Base-by-base conservation (phyloP, 2,113 vertebrate genomes). In the Tachysurus vachellii region DNA sequence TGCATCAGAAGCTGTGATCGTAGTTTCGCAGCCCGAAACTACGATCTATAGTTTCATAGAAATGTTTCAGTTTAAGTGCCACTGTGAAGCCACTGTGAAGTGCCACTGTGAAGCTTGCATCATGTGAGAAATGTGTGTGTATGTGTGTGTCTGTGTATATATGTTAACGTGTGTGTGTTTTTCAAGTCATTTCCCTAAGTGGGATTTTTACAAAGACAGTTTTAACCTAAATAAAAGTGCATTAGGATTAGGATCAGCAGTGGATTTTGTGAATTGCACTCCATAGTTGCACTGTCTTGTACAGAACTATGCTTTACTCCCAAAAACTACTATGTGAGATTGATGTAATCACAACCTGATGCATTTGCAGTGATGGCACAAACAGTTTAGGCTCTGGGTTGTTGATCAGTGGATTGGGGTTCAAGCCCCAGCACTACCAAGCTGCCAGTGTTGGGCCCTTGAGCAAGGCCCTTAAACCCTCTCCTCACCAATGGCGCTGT, bases 81-180 rank as follows among this genome's bases (percentile, higher is more conserved):
- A 23, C 19, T 77, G 57, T 85, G 1, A 53, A 26, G 53, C 50
- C 16, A 1, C n/a, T n/a, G n/a, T n/a, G n/a, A 62, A 85, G 84
- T 85, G 71, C 71, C 10, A 23, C 19, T 77, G 57, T 85, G 31
- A 85, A 73, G 42, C 7, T 26, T 31, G 50, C 76, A 80, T 47
- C 26, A 19, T 10, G 57, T 71, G 19, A 59, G 57, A 23, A 61
- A 31, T 84, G 82, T 84, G 59, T 79, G 57, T 64, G n/a, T 84
- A 10, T 84, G 50, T 84, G 50, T 84, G 83, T 84, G 28, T 84
- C 4, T 17, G 82, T 84, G 42, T 77, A 42, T 79, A 28, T 84
- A 21, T 84, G 50, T 50, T 50, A 7, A 50, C 8, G 2, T 50
- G 47, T 85, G 53, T 84, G 83, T 84, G 53, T 84, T 31, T 42